Evolutionary conservation across 2,113 vertebrate species (phyloP).

Genomic region (Ginglymostoma cirratum): DNA sequence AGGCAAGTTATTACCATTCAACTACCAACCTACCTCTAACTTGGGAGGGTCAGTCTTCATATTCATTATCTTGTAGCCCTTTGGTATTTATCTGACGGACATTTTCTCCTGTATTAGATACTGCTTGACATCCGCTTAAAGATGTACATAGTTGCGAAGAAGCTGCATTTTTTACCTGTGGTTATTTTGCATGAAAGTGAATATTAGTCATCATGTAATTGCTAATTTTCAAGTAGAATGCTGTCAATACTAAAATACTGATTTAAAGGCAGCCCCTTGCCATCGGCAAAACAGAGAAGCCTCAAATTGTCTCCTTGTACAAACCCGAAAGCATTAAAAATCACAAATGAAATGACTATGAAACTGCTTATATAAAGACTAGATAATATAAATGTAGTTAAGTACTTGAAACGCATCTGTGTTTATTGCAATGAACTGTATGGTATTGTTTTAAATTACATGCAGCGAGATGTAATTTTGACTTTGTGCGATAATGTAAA

Average conservation of each 20-base stretch:
- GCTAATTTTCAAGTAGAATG: background rate
- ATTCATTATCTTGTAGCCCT: background rate
- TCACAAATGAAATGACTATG: background rate
- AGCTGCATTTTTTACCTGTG: background rate
- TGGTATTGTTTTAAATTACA: background rate
- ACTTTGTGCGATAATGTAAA: background rate
- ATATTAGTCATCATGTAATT: background rate
- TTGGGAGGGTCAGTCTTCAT: conserved; percentile 44
- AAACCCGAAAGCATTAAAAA: background rate
- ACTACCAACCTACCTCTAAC: conserved; percentile 7
- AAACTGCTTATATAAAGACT: background rate
- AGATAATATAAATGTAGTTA: background rate
- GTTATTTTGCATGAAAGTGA: background rate
- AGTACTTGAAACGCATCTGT: background rate
- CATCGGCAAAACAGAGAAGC: background rate
- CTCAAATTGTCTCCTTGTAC: background rate
- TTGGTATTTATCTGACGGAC: background rate
- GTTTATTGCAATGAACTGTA: background rate
- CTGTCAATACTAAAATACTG: background rate
- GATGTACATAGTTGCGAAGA: background rate
- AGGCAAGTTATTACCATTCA: background rate
- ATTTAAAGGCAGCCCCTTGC: background rate
- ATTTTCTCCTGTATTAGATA: background rate
- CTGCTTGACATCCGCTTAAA: background rate
- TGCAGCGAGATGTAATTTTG: background rate